Percentiles rank a stretch among this genome's conserved stretches.
Conservation (phyloP, 2,888 invertebrate species). For the Stenoptilia bipunctidactyla region DNA sequence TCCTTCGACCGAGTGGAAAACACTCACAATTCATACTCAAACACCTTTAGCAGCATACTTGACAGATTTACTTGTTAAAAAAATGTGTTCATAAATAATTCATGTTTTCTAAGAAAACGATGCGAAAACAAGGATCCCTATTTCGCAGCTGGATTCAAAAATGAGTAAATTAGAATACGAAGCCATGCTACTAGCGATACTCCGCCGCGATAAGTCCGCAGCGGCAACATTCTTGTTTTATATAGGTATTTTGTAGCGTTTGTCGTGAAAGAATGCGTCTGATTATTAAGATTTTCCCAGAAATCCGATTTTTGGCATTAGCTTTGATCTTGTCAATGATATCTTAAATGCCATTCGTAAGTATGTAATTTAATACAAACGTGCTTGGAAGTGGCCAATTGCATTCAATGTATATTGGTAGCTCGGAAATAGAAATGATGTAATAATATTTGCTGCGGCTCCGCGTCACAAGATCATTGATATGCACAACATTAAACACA, state of each 20-base stretch:
- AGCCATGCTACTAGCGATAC: constrained; percentile 18
- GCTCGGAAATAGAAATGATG: neutral
- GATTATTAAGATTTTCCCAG: too few species aligned
- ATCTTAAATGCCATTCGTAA: too few species aligned
- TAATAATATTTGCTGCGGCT: neutral
- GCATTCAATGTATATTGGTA: too few species aligned
- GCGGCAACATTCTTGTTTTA: neutral
- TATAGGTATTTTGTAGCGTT: neutral
- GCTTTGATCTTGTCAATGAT: too few species aligned
- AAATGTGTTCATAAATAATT: constrained; percentile 41
- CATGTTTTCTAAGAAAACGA: constrained; percentile 42
- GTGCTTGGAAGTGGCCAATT: too few species aligned
- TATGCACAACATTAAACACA: neutral
- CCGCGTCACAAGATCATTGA: neutral
- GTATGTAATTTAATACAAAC: too few species aligned
- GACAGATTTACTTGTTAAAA: neutral
- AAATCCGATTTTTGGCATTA: too few species aligned
- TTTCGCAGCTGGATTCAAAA: constrained; percentile 38
- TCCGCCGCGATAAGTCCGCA: constrained; percentile 8
- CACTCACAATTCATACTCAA: too few species aligned
- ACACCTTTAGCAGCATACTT: too few species aligned
- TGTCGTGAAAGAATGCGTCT: neutral
- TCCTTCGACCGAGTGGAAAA: neutral
- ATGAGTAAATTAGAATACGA: constrained; percentile 47
- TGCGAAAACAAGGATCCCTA: constrained; percentile 46